Percentiles rank a stretch among this genome's conserved stretches.
Conservation (phyloP, 2,888 invertebrate genomes). For the Lepetodrilus schrolli region DNA sequence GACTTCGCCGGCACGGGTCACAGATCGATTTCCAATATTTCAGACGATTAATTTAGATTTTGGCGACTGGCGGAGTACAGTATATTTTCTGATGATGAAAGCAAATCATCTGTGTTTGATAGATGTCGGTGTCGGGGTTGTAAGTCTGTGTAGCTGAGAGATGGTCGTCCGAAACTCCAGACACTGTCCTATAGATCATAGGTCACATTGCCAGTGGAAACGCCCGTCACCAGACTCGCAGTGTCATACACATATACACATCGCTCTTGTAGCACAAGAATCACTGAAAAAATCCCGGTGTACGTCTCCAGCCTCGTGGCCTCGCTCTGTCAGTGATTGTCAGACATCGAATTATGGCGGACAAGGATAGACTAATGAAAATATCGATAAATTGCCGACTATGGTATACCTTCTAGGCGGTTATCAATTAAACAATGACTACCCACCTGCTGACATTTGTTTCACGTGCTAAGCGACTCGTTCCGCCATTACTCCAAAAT, state of each 20-base stretch:
- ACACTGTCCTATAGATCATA: no score
- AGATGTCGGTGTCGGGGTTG: neutral
- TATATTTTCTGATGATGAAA: constrained; percentile 15
- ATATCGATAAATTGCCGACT: constrained; percentile 23
- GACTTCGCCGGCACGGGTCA: constrained; percentile 15
- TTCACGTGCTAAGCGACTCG: constrained; percentile 26
- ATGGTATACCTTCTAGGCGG: constrained; percentile 16
- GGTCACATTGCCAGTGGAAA: no score
- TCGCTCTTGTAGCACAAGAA: neutral
- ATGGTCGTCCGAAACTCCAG: no score
- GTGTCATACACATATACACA: constrained; percentile 17
- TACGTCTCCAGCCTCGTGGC: neutral
- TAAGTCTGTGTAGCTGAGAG: neutral
- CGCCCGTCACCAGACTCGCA: neutral
- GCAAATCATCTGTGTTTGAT: no score
- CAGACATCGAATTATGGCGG: constrained; percentile 11
- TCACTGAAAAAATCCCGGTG: constrained; percentile 19
- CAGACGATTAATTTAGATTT: constrained; percentile 26
- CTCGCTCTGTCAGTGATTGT: neutral
- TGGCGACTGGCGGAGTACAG: constrained; percentile 12
- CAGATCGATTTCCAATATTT: constrained; percentile 26
- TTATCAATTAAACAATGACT: constrained; percentile 29
- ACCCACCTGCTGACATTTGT: constrained; percentile 25
- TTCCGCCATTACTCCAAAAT: constrained; percentile 25
- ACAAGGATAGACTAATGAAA: constrained; percentile 25